Conservation (phyloP, 2,113 vertebrate genomes). For the Gadus macrocephalus region DNA sequence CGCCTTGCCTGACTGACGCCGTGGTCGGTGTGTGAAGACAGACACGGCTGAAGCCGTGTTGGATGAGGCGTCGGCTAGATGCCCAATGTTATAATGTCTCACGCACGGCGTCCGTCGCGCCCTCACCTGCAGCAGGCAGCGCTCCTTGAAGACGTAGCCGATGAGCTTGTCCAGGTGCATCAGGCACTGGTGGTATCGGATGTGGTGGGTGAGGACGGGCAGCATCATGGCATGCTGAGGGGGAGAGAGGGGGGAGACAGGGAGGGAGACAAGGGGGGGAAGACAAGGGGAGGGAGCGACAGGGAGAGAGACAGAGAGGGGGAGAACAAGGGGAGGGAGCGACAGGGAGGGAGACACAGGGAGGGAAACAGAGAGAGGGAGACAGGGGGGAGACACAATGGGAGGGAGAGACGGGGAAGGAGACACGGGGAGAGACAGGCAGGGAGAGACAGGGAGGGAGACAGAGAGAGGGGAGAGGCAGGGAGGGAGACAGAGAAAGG, state of each 20-base stretch:
- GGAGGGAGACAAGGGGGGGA: not conserved
- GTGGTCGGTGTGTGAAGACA: too few species aligned
- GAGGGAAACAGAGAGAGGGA: not conserved
- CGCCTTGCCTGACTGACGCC: too few species aligned
- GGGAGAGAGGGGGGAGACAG: constrained; percentile 25
- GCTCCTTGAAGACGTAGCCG: constrained; percentile 92
- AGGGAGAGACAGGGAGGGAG: not conserved
- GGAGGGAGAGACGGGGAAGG: not conserved
- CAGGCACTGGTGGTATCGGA: constrained; percentile 98
- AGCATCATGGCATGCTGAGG: constrained; percentile 98
- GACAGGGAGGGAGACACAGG: constrained; percentile 6
- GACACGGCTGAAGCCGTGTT: too few species aligned
- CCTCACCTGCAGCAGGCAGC: constrained; percentile 93
- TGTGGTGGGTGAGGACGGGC: constrained; percentile 97
- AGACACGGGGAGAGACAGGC: constrained; percentile 4
- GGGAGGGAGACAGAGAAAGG: too few species aligned
- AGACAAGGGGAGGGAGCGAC: not conserved
- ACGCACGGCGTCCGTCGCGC: not conserved
- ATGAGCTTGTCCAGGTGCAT: constrained; percentile 96
- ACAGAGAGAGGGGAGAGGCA: constrained; percentile 6
- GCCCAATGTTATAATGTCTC: too few species aligned
- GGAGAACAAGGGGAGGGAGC: not conserved
- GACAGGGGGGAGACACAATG: not conserved
- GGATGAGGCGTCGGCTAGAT: too few species aligned
- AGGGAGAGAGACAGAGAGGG: too few species aligned